Conservation (phyloP, 1,140 invertebrate genomes). For the Rhysida immarginata region DNA sequence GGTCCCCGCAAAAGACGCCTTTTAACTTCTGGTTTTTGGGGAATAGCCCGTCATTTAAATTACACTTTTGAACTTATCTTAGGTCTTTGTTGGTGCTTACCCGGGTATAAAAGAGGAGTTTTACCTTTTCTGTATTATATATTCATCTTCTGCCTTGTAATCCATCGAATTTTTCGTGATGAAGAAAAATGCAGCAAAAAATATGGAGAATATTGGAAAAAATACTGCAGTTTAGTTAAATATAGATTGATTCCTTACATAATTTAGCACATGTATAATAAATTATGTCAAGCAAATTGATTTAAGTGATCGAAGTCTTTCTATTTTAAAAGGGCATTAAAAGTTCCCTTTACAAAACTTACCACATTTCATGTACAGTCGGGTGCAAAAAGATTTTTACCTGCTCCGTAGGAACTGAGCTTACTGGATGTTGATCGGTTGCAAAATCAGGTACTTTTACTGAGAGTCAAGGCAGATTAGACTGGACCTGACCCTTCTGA, state of each 20-base stretch:
- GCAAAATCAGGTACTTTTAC: too few species aligned
- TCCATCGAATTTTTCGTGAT: conserved; percentile 38
- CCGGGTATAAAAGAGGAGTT: conserved; percentile 30
- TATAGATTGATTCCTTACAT: conserved; percentile 40
- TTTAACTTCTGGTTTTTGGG: conserved; percentile 44
- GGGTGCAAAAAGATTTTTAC: too few species aligned
- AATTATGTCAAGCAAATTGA: too few species aligned
- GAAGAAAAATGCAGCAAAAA: conserved; percentile 41
- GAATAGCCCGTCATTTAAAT: conserved; percentile 41
- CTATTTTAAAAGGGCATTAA: too few species aligned
- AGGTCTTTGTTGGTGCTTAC: conserved; percentile 36
- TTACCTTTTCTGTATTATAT: conserved; percentile 39
- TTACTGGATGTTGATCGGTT: too few species aligned
- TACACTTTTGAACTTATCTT: conserved; percentile 42
- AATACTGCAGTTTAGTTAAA: conserved; percentile 38
- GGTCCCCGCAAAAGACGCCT: conserved; percentile 24
- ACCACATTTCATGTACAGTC: too few species aligned
- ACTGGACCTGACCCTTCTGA: too few species aligned
- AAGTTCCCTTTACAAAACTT: too few species aligned
- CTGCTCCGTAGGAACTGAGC: too few species aligned
- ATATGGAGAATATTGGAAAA: conserved; percentile 39
- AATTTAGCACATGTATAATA: too few species aligned
- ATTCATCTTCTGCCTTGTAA: conserved; percentile 36
- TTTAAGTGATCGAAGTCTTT: too few species aligned
- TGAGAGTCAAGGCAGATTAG: too few species aligned